phyloP scores from a whole-genome alignment of 2,113 vertebrate species.

The Heloderma charlesbogerti region DNA sequence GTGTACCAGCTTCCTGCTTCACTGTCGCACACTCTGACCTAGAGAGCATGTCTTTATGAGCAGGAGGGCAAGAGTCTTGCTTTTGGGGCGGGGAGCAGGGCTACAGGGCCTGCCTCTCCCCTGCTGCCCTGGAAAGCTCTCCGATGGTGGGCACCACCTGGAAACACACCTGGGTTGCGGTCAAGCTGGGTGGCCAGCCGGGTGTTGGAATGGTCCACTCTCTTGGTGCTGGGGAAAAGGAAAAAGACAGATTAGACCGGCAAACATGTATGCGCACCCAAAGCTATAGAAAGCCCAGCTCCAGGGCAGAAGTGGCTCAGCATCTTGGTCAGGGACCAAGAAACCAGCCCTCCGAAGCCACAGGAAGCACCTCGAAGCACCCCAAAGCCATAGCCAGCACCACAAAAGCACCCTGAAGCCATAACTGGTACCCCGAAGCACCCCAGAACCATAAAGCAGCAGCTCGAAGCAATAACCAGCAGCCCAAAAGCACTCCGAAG shows the following conservation, averaged over 20 bases:
- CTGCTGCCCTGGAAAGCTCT: neutral
- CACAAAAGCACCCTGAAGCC: too few relatives aligned
- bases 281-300: too few relatives aligned
- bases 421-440: too few relatives aligned
- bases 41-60: neutral
- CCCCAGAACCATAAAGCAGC: too few relatives aligned
- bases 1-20: neutral
- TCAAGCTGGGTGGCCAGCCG: slow-evolving; percentile 91
- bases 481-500: too few relatives aligned
- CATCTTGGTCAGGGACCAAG: too few relatives aligned
- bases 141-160: neutral
- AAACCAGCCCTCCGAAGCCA: too few relatives aligned
- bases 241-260: neutral
- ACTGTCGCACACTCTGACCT: neutral
- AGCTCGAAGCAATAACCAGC: too few relatives aligned
- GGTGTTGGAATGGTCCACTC: slow-evolving; percentile 92
- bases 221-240: slow-evolving; percentile 82
- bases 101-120: too few relatives aligned
- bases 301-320: fast-evolving
- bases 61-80: neutral
- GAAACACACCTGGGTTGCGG: slow-evolving; percentile 85
- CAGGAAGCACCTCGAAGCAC: too few relatives aligned
- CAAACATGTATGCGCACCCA: too few relatives aligned
- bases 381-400: too few relatives aligned
- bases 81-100: neutral